Conservation (phyloP, 2,113 vertebrate genomes). For the Chionodraco myersi region DNA sequence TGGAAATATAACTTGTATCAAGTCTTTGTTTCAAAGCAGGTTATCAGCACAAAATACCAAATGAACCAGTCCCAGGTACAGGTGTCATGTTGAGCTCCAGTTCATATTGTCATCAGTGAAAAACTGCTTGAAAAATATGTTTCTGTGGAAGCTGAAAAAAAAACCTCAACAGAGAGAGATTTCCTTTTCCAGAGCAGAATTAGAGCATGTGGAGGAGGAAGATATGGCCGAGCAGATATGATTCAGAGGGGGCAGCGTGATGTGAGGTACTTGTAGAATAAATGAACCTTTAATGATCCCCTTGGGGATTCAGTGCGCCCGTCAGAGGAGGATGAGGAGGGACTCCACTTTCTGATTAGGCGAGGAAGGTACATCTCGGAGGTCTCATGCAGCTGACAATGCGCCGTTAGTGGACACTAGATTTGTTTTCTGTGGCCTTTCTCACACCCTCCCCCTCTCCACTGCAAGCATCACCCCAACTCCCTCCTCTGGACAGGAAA, state of each 20-base stretch:
- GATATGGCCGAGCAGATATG: conserved; percentile 60
- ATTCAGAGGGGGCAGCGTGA: conserved; percentile 64
- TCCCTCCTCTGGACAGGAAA: conserved; percentile 49
- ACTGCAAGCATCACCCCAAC: neutral
- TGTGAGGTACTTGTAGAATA: conserved; percentile 58
- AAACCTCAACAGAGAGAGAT: conserved; percentile 24
- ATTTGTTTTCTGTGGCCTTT: conserved; percentile 42
- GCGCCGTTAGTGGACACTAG: conserved; percentile 10
- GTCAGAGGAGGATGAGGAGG: conserved; percentile 53
- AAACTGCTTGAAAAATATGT: neutral
- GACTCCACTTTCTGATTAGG: conserved; percentile 28
- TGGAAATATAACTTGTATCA: neutral
- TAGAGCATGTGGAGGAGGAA: conserved; percentile 72
- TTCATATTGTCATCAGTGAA: neutral
- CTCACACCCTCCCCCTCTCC: neutral
- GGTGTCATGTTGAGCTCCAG: neutral
- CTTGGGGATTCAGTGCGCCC: conserved; percentile 33
- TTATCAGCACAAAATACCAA: neutral
- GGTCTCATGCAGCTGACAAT: conserved; percentile 18
- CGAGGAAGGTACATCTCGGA: conserved; percentile 45
- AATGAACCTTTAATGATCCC: conserved; percentile 66
- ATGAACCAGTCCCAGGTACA: neutral
- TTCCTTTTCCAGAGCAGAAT: conserved; percentile 58
- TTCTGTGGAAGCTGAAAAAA: conserved; percentile 15
- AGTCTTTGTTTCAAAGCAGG: neutral